Evolutionary conservation across 2,113 vertebrate species (phyloP), one percentile per base, ranked within the genome.

Genomic region (Labeo catla): DNA sequence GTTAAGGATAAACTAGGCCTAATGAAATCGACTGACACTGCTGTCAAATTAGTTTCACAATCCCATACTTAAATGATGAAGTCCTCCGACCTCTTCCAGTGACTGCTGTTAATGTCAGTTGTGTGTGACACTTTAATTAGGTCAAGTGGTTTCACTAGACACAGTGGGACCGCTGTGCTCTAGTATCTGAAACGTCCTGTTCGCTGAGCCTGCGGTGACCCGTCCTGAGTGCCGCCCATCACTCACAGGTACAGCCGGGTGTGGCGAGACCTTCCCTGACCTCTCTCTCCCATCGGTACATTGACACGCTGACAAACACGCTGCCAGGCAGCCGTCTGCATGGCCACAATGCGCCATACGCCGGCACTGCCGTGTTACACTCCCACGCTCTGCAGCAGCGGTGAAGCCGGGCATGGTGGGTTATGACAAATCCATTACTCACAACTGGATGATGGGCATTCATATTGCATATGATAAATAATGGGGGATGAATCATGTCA

Each of bases 361-460:
- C 15, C 13, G 5, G 28, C 28, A 28, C 13, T 19, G 16, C 50
- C 86, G 83, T 43, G 8, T 28, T 82, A 74, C 45, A 79, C 83
- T 43, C 88, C 70, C 83, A 83, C 74, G 13, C 65, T 28, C 45
- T 52, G 28, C 34, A 39, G 57, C 19, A 59, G 57, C 57, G 16
- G 16, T 61, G 57, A 61, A 61, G 79, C 23, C 85, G 70, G n/a
- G 84, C 49, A 39, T 65, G 28, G 47, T 66, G 57, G 78, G 82
- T 87, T 79, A 84, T 88, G 85, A 87, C 84, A 88, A 85, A 87
- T 79, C 84, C 57, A 79, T 88, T 85, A 87, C 87, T 90, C 85
- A 88, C 63, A 45, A 65, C 79, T 47, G 66, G 16, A 81, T 83
- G 12, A 73, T 66, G 65, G 57, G 49, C 57, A 66, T 63, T 86